Percentiles rank a stretch among this genome's conserved stretches.
These are phyloP conservation scores for Ophiothrix spiculata DNA, from an alignment of 35 echinoderm and acorn worm genomes.

Conservation along the genomic window DNA sequence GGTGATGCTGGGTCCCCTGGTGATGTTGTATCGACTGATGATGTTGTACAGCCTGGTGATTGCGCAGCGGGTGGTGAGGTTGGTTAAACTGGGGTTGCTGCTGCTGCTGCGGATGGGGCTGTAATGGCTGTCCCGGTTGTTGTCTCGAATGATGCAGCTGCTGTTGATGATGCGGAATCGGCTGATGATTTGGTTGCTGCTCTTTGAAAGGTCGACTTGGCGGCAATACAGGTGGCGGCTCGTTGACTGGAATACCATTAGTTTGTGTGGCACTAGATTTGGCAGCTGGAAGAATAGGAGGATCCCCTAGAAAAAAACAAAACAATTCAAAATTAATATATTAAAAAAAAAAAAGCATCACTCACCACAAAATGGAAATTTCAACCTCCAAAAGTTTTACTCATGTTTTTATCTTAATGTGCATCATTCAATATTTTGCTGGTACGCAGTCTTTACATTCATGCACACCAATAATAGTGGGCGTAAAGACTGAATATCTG, in stretches of 20 bases:
- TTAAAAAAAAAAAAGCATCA: too few species aligned
- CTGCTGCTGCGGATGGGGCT: neutral
- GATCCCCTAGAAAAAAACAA: conserved; percentile 32
- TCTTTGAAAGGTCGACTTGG: conserved; percentile 14
- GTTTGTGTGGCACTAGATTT: conserved; percentile 26
- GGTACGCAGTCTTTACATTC: too few species aligned
- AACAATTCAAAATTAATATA: neutral
- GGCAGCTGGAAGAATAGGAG: conserved; percentile 11
- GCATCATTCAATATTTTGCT: too few species aligned
- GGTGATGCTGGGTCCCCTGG: neutral
- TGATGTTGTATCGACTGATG: conserved; percentile 19
- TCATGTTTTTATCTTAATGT: too few species aligned
- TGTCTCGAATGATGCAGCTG: neutral
- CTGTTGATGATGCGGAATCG: neutral
- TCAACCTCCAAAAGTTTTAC: too few species aligned
- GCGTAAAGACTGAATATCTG: too few species aligned
- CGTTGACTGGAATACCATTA: conserved; percentile 28
- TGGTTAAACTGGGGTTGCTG: neutral
- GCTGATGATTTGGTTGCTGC: conserved; percentile 17
- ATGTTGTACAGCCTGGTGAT: neutral
- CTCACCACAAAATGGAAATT: too few species aligned
- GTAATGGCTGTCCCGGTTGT: too few species aligned
- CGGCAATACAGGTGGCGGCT: conserved; percentile 5
- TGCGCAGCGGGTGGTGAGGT: neutral
- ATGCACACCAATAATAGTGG: too few species aligned